Evolutionary conservation across 2,797 vertebrate genomes (phyloP).

Genomic region (Chelonia mydas): DNA sequence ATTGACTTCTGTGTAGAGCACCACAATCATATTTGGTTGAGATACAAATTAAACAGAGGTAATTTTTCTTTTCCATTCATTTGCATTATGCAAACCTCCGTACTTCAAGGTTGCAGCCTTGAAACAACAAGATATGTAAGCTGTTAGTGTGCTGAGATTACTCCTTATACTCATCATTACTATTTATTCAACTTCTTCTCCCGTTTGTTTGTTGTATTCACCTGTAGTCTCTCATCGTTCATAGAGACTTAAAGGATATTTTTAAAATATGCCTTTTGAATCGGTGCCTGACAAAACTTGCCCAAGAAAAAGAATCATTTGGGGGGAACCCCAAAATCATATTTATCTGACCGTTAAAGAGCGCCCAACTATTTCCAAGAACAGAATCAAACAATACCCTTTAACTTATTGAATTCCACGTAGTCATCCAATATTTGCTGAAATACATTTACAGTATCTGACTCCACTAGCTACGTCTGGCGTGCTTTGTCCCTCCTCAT

Average conservation of each 20-base stretch:
- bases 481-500: not conserved
- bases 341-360: too few species aligned
- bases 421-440: not conserved
- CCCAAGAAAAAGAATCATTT: too few species aligned
- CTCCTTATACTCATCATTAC: not conserved
- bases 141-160: not conserved
- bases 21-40: not conserved
- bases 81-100: not conserved
- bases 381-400: not conserved
- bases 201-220: not conserved
- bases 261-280: too few species aligned
- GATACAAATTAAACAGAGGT: not conserved
- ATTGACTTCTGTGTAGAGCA: not conserved
- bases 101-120: not conserved
- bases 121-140: not conserved
- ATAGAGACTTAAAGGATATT: not conserved
- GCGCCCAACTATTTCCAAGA: not conserved
- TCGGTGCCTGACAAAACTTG: too few species aligned
- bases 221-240: not conserved
- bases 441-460: not conserved
- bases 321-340: too few species aligned
- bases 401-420: not conserved
- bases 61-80: not conserved
- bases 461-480: not conserved
- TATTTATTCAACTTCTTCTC: not conserved